These are phyloP conservation scores for Luffia ferchaultella DNA, from an alignment of 2,888 invertebrate genomes.

Conservation along the genomic window DNA sequence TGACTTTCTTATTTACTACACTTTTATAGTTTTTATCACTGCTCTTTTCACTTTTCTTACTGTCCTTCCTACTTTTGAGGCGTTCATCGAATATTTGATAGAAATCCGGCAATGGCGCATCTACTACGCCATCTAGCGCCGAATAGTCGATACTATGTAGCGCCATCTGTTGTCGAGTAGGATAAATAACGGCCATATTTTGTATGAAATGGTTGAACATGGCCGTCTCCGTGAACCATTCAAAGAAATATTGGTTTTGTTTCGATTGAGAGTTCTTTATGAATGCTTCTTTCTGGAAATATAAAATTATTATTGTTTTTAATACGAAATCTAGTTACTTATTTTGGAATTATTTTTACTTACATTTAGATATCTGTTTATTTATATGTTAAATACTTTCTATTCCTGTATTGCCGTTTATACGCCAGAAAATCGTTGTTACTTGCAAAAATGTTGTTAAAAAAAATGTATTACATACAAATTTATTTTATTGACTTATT, in stretches of 20 bases:
- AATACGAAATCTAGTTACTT: not conserved
- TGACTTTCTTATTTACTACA: slow-evolving; percentile 50
- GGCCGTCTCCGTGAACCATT: slow-evolving; percentile 88
- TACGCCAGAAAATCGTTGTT: too few species aligned
- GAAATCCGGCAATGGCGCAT: slow-evolving; percentile 48
- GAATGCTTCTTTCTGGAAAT: slow-evolving; percentile 76
- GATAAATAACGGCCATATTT: slow-evolving; percentile 38
- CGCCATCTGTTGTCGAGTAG: slow-evolving; percentile 15
- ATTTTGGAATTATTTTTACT: too few species aligned
- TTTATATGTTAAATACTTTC: slow-evolving; percentile 4
- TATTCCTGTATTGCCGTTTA: too few species aligned
- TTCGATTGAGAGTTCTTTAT: slow-evolving; percentile 70
- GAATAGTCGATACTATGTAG: slow-evolving; percentile 11
- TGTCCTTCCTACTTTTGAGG: slow-evolving; percentile 16
- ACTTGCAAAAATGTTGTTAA: too few species aligned
- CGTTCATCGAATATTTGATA: slow-evolving; percentile 47
- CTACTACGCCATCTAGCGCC: slow-evolving; percentile 26
- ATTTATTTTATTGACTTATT: too few species aligned
- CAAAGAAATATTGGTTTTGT: slow-evolving; percentile 76
- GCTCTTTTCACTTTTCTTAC: slow-evolving; percentile 22
- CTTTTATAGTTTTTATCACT: slow-evolving; percentile 42
- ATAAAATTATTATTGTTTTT: slow-evolving; percentile 3
- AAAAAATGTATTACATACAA: too few species aligned
- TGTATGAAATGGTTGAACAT: slow-evolving; percentile 83
- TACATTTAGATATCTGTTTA: too few species aligned